A percentile compares a stretch with the other conserved stretches of the same genome.
Conservation (phyloP, 1,140 invertebrate genomes). For the Lucilia sericata region DNA sequence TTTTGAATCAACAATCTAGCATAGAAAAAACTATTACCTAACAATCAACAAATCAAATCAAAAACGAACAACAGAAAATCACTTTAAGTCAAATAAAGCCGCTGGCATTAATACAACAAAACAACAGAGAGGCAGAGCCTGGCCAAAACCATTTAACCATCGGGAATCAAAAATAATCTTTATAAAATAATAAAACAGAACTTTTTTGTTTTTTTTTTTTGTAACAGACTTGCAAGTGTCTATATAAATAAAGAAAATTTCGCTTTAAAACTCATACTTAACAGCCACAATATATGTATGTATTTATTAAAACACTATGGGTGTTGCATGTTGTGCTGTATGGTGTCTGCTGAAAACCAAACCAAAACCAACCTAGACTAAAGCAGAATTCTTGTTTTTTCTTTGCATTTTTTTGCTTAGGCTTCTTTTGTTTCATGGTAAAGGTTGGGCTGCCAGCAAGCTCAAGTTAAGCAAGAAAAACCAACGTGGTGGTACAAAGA, state of each 20-base stretch:
- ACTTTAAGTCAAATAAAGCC: constrained; percentile 9
- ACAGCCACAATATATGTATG: too few species aligned
- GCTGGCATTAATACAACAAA: neutral
- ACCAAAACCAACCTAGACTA: neutral
- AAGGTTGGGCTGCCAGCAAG: neutral
- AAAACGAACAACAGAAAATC: neutral
- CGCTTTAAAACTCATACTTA: too few species aligned
- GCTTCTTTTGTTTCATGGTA: constrained; percentile 10
- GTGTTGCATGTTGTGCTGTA: neutral
- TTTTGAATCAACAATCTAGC: neutral
- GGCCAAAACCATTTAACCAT: too few species aligned
- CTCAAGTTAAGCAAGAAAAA: neutral
- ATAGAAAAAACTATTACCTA: neutral
- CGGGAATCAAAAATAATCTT: neutral
- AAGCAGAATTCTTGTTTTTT: neutral
- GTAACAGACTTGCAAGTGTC: neutral
- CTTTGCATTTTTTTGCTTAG: neutral
- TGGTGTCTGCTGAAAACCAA: neutral
- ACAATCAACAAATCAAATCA: neutral
- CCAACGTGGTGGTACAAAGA: neutral
- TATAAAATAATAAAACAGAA: neutral
- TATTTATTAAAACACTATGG: constrained; percentile 11
- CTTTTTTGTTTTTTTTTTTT: neutral
- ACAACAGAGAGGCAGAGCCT: neutral
- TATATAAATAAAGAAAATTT: neutral